phyloP scores from a whole-genome alignment of 2,113 vertebrate species.

The Poecile atricapillus region DNA sequence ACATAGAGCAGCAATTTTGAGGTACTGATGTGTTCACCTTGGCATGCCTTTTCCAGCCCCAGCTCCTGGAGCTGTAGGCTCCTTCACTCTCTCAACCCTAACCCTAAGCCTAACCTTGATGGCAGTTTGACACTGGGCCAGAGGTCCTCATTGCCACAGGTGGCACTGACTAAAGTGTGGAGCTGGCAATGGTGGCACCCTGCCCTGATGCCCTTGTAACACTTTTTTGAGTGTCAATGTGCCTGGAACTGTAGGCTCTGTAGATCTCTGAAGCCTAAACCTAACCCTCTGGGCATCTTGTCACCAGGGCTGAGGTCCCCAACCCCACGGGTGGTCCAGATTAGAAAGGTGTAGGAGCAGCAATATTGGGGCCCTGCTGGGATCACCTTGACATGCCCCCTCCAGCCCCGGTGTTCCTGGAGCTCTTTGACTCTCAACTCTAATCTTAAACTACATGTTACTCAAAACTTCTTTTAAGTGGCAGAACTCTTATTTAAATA shows the following conservation, averaged over 20 bases:
- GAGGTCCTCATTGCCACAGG: neutral
- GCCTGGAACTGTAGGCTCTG: neutral
- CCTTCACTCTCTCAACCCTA: neutral
- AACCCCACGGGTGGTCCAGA: neutral
- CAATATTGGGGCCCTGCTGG: too few species aligned
- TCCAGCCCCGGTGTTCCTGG: neutral
- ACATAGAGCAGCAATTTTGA: neutral
- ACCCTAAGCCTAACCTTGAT: neutral
- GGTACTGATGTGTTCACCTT: fast-evolving
- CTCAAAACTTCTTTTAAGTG: neutral
- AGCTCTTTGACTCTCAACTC: neutral
- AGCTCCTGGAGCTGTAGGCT: neutral
- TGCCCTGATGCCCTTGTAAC: neutral
- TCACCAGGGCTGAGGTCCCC: neutral
- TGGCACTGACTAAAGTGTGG: neutral
- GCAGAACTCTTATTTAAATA: neutral
- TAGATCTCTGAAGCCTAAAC: neutral
- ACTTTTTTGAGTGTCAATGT: neutral
- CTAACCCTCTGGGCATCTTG: too few species aligned
- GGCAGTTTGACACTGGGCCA: neutral
- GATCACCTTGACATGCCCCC: neutral
- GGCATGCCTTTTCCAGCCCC: neutral
- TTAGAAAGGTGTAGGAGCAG: neutral
- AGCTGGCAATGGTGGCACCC: neutral
- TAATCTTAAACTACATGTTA: fast-evolving